These are phyloP conservation scores for Lampris megalopsis DNA, from an alignment of 2,113 vertebrate species.

Conservation along the genomic window DNA sequence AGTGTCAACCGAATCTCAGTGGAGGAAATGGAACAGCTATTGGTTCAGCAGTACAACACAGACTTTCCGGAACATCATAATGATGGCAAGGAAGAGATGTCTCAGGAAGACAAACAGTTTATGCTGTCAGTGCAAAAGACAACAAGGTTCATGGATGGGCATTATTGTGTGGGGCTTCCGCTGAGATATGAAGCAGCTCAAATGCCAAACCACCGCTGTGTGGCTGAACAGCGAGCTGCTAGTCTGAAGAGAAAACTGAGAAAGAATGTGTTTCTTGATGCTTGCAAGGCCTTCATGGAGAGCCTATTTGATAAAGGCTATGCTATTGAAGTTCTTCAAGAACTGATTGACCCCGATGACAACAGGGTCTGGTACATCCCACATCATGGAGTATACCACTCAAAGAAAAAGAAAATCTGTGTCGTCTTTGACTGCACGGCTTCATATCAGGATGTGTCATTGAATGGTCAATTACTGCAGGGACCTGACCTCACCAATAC, in stretches of 20 bases:
- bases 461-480: constrained; percentile 25
- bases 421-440: neutral
- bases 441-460: constrained; percentile 21
- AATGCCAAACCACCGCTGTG: constrained; percentile 29
- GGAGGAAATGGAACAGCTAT: constrained; percentile 16
- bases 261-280: no score
- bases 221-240: neutral
- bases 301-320: neutral
- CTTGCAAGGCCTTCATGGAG: no score
- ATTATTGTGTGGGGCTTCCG: neutral
- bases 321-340: neutral
- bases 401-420: constrained; percentile 23
- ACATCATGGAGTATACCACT: constrained; percentile 32
- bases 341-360: constrained; percentile 13
- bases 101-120: neutral
- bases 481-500: constrained; percentile 27
- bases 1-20: neutral
- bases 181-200: constrained; percentile 7
- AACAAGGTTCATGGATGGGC: no score
- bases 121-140: no score
- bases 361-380: neutral
- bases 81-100: constrained; percentile 22
- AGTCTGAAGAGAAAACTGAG: no score
- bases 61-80: constrained; percentile 21
- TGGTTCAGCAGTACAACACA: constrained; percentile 23